Base-by-base conservation (phyloP, 2,888 invertebrate species). In the Eubasilissa splendida region DNA sequence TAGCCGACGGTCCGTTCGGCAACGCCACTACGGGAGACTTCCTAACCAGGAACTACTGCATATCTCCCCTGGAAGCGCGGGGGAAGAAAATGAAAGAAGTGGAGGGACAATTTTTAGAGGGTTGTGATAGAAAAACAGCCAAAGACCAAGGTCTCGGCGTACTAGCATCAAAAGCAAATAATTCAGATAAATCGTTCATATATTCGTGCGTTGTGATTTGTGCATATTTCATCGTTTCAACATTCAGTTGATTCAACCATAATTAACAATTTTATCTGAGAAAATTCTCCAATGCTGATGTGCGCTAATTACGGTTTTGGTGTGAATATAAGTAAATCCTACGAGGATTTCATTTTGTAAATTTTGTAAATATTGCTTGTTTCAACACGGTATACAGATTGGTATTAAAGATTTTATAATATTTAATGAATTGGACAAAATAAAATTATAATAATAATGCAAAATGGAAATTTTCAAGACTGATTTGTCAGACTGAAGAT, bases 11-110 rank as follows among this genome's bases (percentile, higher is more conserved):
- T 83, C 94, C 96, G 56, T 89, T 96, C 83, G 94, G 94, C 31
- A 93, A 93, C 86, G 92, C 92, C 42, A 92, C 95, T 82, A 89
- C 89, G 74, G 88, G 88, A 79, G 93, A 94, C 80, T 95, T 96
- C 86, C 90, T 93, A 81, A 92, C 93, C 80, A 93, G 93, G 85
- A 97, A 97, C 88, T 95, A 92, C 87, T 97, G 96, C 89, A 96
- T 96, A 86, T 96, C 96, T 14, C 96, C 96, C 80, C 89, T 96
- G 85, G 95, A 96, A 87, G 93, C 95, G 84, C 95, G 96, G 84
- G 96, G 96, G 0, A 90, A 92, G 84, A 90, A 92, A n/a, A 94
- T 95, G 92, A 92, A 90, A 84, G 90, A 91, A 77, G 89, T 94
- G 83, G 93, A 94, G 53, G 33, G 63, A 11, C 81, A 80, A 11